These are phyloP conservation scores for Gila robusta DNA, from an alignment of 2,797 vertebrate genomes.

Conservation along the genomic window DNA sequence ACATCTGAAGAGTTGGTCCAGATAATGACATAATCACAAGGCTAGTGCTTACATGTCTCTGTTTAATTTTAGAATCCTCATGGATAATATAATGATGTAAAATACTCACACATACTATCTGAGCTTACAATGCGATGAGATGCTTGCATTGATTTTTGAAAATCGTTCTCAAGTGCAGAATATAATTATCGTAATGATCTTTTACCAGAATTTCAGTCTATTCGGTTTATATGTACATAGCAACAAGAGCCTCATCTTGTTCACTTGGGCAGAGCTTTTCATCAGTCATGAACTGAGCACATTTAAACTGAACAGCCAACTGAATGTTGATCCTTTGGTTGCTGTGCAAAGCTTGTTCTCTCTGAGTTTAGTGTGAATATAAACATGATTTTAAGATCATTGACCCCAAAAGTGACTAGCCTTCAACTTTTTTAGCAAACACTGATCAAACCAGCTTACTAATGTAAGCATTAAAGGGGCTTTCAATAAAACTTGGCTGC, in stretches of 20 bases:
- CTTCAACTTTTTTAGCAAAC: slow-evolving; percentile 23
- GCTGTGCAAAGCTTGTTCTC: slow-evolving; percentile 14
- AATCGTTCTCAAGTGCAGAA: not conserved
- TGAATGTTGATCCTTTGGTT: slow-evolving; percentile 14
- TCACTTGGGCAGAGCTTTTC: not conserved
- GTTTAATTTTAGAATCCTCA: not conserved
- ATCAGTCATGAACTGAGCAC: not conserved
- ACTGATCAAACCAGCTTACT: not conserved
- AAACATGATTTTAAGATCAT: not conserved
- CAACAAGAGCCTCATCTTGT: not conserved
- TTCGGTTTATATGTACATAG: not conserved
- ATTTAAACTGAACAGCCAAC: slow-evolving; percentile 11
- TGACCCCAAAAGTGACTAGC: slow-evolving; percentile 6
- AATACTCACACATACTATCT: not conserved
- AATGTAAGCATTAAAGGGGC: not conserved
- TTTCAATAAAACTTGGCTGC: no score
- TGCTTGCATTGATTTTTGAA: not conserved
- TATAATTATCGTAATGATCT: not conserved
- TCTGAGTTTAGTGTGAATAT: slow-evolving; percentile 6
- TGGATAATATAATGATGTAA: slow-evolving; percentile 14
- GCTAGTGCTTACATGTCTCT: not conserved
- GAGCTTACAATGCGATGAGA: not conserved
- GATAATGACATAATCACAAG: slow-evolving; percentile 30
- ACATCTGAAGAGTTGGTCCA: not conserved
- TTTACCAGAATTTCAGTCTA: not conserved